A percentile compares a stretch with the other conserved stretches of the same genome.
Evolutionary conservation across 2,797 vertebrate genomes (phyloP).

Genomic region (Echeneis naucrates): DNA sequence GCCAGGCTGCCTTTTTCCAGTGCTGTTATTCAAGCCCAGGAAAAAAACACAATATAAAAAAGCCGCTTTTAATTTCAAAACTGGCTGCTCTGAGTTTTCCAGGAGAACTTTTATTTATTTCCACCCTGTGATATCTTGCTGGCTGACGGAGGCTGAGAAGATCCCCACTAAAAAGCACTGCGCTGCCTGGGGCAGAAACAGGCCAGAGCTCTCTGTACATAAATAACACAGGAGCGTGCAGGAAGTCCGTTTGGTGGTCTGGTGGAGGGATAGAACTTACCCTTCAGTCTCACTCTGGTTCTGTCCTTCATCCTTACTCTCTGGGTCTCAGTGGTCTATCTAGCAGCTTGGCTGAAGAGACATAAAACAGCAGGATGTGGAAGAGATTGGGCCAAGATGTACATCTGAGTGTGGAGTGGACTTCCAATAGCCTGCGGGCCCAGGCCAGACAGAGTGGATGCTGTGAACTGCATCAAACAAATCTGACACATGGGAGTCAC

Average conservation of each 20-base stretch:
- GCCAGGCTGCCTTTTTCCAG: conserved; percentile 31
- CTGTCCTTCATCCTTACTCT: conserved; percentile 62
- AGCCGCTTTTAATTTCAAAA: conserved; percentile 63
- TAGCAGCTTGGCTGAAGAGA: conserved; percentile 67
- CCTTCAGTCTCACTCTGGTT: conserved; percentile 61
- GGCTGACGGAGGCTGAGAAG: conserved; percentile 69
- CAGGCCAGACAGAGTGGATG: conserved; percentile 52
- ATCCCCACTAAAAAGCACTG: conserved; percentile 72
- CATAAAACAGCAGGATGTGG: conserved; percentile 77
- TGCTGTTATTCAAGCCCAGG: conserved; percentile 55
- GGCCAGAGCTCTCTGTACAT: conserved; percentile 76
- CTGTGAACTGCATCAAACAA: conserved; percentile 68
- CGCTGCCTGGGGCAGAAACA: conserved; percentile 75
- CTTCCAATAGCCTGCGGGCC: conserved; percentile 67
- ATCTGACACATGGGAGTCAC: conserved; percentile 68
- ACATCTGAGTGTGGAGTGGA: conserved; percentile 72
- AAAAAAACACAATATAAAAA: conserved; percentile 36
- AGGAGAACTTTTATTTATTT: conserved; percentile 76
- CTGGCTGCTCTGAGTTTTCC: conserved; percentile 61
- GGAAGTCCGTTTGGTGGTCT: conserved; percentile 81
- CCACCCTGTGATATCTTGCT: conserved; percentile 76
- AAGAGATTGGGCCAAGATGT: conserved; percentile 72
- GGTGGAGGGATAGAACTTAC: conserved; percentile 76
- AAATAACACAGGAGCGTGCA: conserved; percentile 79
- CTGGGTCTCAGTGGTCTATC: conserved; percentile 69